Conservation (phyloP, 2,113 vertebrate species). For the Petromus typicus region DNA sequence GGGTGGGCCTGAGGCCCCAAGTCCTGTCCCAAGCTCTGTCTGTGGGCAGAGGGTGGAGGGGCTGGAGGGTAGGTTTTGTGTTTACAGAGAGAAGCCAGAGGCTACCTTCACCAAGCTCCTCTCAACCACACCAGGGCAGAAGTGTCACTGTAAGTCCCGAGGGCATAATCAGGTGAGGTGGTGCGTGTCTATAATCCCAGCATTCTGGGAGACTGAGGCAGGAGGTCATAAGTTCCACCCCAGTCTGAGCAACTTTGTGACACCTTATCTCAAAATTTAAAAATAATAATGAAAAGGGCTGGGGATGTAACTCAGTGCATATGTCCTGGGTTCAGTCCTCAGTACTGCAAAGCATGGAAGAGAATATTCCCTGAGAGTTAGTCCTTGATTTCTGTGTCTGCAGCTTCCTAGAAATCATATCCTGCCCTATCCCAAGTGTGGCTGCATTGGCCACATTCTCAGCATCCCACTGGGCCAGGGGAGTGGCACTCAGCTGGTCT, state of each 20-base stretch:
- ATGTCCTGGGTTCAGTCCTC: not conserved
- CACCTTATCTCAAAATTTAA: not conserved
- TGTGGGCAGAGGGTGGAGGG: too few species aligned
- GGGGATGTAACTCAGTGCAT: not conserved
- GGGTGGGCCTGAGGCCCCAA: not conserved
- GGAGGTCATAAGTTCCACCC: not conserved
- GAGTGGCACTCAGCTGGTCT: not conserved
- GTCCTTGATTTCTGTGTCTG: too few species aligned
- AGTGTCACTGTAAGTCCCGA: accelerated
- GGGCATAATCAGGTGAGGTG: not conserved
- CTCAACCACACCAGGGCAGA: not conserved
- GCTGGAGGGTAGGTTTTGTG: not conserved
- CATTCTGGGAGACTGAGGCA: not conserved
- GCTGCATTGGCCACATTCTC: not conserved
- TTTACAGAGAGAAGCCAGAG: not conserved
- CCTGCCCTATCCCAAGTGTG: not conserved
- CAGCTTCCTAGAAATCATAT: not conserved
- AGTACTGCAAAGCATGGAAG: not conserved
- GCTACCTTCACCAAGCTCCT: not conserved
- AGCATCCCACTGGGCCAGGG: too few species aligned
- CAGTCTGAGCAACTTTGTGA: not conserved
- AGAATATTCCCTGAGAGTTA: not conserved
- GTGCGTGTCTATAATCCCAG: not conserved
- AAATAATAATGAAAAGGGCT: not conserved
- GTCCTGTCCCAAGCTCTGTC: not conserved